phyloP scores from a whole-genome alignment of 1,140 invertebrate genomes.

The Drosophila kurseongensis region DNA sequence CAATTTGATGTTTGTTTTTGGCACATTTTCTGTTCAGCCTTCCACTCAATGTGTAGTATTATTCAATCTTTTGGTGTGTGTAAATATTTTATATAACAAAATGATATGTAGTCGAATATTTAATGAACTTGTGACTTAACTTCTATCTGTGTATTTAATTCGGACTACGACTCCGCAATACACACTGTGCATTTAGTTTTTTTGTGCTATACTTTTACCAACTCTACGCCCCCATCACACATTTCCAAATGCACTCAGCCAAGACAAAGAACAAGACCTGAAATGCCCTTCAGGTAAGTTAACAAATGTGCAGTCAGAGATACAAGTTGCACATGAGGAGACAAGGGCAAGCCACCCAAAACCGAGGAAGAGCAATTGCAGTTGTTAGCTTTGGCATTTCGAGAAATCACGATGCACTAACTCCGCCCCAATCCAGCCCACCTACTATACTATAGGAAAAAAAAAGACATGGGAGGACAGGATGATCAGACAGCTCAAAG shows the following conservation, averaged over 20 bases:
- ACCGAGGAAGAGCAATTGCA: conserved; percentile 62
- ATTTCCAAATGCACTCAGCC: conserved; percentile 46
- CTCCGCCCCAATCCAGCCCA: conserved; percentile 53
- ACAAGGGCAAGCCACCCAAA: conserved; percentile 35
- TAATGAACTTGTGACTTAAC: conserved; percentile 20
- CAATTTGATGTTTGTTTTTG: conserved; percentile 54
- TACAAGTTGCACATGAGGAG: conserved; percentile 60
- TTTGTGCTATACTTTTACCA: conserved; percentile 29
- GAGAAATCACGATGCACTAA: conserved; percentile 76
- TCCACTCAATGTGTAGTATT: conserved; percentile 35
- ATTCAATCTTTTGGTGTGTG: conserved; percentile 34
- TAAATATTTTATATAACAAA: conserved; percentile 43
- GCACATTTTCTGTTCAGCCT: conserved; percentile 53
- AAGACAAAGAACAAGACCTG: conserved; percentile 59
- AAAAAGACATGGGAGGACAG: conserved; percentile 7
- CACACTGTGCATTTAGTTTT: conserved; percentile 26
- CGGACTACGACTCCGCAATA: not conserved
- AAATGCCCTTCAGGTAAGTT: conserved; percentile 81
- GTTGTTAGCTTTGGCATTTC: conserved; percentile 75
- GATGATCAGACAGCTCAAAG: conserved; percentile 60
- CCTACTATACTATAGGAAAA: conserved; percentile 17
- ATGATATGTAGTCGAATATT: conserved; percentile 28
- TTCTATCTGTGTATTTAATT: not conserved
- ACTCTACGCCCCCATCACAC: conserved; percentile 29
- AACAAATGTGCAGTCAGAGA: conserved; percentile 82